Base-by-base conservation (phyloP, 1,140 invertebrate genomes). In the Ericerus pela region DNA sequence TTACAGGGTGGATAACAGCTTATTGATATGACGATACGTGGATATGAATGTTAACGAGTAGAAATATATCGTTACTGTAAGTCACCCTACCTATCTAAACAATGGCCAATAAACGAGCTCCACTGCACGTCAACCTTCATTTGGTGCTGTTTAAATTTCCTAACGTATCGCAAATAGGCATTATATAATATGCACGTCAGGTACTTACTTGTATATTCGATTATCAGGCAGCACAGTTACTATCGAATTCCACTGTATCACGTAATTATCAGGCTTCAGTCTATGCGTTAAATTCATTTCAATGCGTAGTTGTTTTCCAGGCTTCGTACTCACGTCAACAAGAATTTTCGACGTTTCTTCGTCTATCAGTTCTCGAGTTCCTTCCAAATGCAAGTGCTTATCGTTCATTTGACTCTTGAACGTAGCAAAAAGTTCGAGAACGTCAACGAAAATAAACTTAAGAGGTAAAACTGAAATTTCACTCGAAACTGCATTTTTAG, bases 401-500 rank as follows among this genome's bases (percentile, higher is more conserved):
- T 47, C 41, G 41, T 47, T 47, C 16, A 47, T 18, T 47, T 47
- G 22, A 47, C 12, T 47, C 41, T 47, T 24, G 3, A 47, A n/a
- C n/a, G n/a, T n/a, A 47, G 20, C n/a, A 33, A 10, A n/a, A 33
- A 10, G n/a, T 33, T 33, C n/a, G 8, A 10, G 30, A 33, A 33
- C 8, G 30, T 33, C 30, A 33, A 33, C n/a, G 30, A 33, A 33
- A 33, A 33, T 33, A 10, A 33, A 10, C n/a, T 33, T 33, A 8
- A 33, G 8, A n/a, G 30, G 8, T 8, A 10, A n/a, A 10, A 33
- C 30, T 8, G n/a, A 4, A 47, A 47, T 16, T 8, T 41, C 37
- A 41, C 8, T n/a, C n/a, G 30, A 47, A n/a, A n/a, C n/a, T n/a
- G n/a, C n/a, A n/a, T n/a, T n/a, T n/a, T n/a, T n/a, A n/a, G n/a